Base-by-base conservation (phyloP, 53 echinoderm and acorn worm genomes). In the Holothuria leucospilota region DNA sequence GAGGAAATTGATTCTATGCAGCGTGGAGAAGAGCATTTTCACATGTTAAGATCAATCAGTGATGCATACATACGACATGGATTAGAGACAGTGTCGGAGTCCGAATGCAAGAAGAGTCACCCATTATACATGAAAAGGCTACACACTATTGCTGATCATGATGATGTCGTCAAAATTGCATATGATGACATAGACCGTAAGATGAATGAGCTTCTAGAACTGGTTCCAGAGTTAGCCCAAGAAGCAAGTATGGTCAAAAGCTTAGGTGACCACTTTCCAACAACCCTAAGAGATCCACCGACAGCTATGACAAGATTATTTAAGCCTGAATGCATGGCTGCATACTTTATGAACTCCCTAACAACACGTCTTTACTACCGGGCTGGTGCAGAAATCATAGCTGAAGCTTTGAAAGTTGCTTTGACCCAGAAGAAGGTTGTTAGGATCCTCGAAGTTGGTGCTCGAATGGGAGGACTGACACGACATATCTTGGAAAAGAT, bases 401-500 rank as follows among this genome's bases (percentile, higher is more conserved):
- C 78, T n/a, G 68, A 81, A 51, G 88, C 97, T 7, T 88, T 97
- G 4, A 79, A 85, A 68, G 84, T 91, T 66, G 89, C 95, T 39
- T 79, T 90, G 12, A 80, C 93, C 39, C 85, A 80, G 42, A 97
- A 97, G 82, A 68, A 88, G 15, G 84, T 95, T 13, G 90, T 97
- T 16, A 51, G 95, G 69, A 72, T 97, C 29, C 86, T 97, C 18
- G 97, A 97, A 59, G 89, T 97, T 53, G 97, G 97, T 39, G 95
- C 91, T 58, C 87, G 97, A 29, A 91, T 93, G 87, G 97, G 97
- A 46, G 95, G 97, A 30, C 74, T 97, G 34, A 91, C 97, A 4
- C 80, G 66, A 64, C 87, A 86, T 71, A 68, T 97, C 60, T 84
- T 97, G 59, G 86, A 89, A 67, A 80, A 81, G 51, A 83, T 97